Base-by-base conservation (phyloP, 2,797 vertebrate species). In the Premnoplex brunnescens region DNA sequence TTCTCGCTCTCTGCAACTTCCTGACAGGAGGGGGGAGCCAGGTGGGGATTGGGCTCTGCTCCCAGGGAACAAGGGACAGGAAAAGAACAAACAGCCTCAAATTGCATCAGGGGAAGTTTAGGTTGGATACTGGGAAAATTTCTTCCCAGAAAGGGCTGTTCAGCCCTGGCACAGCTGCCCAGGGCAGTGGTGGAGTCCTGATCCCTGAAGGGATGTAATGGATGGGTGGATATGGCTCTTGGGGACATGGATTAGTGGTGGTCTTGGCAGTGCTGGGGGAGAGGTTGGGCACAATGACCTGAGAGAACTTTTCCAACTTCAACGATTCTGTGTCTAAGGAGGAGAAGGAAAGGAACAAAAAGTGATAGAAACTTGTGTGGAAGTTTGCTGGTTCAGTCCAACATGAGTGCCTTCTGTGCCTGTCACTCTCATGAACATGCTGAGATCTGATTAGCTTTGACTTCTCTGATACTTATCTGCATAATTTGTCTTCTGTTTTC, bases 401-500 rank as follows among this genome's bases (percentile, higher is more conserved):
- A 9, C 21, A 14, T 5, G 62, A 79, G 37, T 22, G 37, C 32
- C 3, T 23, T 58, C 68, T 36, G 16, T 83, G 85, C 85, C 80
- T 59, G 1, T 43, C 28, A 2, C 41, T 71, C 51, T 39, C 52
- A 44, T 10, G 32, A 69, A 58, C 66, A 8, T 32, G 60, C 59
- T 58, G 73, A 66, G 52, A 74, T 71, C 59, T 32, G 51, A 64
- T 85, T 87, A 73, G 59, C 52, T 88, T 76, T 74, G 62, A 64
- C 63, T 91, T 48, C 55, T 75, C 84, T 83, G 85, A 92, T 79
- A 41, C 59, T 89, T 69, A 79, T 83, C 86, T 95, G 34, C 6
- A 12, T 72, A 64, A 91, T 86, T 82, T 52, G 49, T 85, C 85
- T 34, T 64, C 4, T 67, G 48, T 83, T 89, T 94, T 69, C 67